A percentile compares a stretch with the other conserved stretches of the same genome.
Conservation (phyloP, 1,140 invertebrate genomes). For the Frieseomelitta varia region DNA sequence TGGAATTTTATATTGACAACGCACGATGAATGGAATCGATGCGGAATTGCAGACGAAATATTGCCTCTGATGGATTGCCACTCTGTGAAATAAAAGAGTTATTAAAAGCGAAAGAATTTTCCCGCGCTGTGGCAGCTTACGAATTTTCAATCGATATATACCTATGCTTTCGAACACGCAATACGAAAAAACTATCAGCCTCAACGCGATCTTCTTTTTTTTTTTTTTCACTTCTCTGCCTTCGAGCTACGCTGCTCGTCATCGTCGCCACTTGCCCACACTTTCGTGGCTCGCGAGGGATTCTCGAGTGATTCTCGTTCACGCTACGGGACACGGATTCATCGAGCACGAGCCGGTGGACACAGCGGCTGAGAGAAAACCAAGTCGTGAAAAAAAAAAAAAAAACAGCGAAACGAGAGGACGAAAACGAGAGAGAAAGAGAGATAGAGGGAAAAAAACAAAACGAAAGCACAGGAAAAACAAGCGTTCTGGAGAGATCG, state of each 20-base stretch:
- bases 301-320: conserved; percentile 23
- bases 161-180: neutral
- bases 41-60: neutral
- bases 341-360: neutral
- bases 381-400: neutral
- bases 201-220: neutral
- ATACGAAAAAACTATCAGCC: neutral
- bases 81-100: neutral
- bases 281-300: neutral
- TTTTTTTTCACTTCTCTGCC: neutral
- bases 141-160: neutral
- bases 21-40: neutral
- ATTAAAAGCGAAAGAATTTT: neutral
- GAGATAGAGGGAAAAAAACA: neutral
- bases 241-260: neutral
- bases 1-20: neutral
- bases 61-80: neutral
- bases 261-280: neutral
- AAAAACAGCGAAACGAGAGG: neutral
- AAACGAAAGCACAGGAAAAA: neutral
- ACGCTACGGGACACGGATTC: conserved; percentile 11
- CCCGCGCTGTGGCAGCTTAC: neutral
- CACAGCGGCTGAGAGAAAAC: neutral
- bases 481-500: neutral
- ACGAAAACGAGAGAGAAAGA: neutral